Evolutionary conservation across 2,113 vertebrate species (phyloP), one percentile per base, ranked within the genome.

Genomic region (Pterocles burchelli): DNA sequence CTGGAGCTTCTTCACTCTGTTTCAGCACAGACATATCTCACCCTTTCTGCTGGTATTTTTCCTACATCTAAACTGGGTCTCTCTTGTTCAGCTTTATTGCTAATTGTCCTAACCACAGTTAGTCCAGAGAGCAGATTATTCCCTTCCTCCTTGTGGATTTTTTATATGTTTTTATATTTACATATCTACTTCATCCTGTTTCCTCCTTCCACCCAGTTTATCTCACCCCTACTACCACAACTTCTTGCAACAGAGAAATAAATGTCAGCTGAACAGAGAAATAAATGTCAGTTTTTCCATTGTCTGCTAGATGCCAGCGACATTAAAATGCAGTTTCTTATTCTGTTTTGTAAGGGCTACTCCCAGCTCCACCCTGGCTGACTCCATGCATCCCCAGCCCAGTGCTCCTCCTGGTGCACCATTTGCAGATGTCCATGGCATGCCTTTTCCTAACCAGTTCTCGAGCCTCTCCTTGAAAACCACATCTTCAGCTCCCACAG

Each of bases 261-360:
- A 90, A 66, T 72, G 83, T 95, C 90, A 92, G 5, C 41, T 91
- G 22, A 51, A 51, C 49, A 85, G 41, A 88, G 33, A 83, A 92
- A 86, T 67, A 74, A 89, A 66, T 68, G 82, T 95, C 90, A 92
- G 6, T 38, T 91, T 96, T 96, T 95, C 94, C 93, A 51, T 91
- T 93, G 88, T 96, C 54, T 90, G 63, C 67, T 76, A 82, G 58
- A 48, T 76, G 65, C 71, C 93, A 79, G 59, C 74, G 85, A 4
- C 1, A 2, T 46, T 66, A 46, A 89, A 94, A 79, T 38, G 31
- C 54, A 85, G 38, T 72, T 94, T 71, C 79, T 95, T 79, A 38
- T 1, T 82, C 59, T 66, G 54, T 85, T 88, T 94, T 91, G 58
- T 48, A 78, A 81, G 41, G 76, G n/a, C 85, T 87, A 72, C 86